Conservation (phyloP, 2,888 invertebrate species). For the Apotomis capreana region DNA sequence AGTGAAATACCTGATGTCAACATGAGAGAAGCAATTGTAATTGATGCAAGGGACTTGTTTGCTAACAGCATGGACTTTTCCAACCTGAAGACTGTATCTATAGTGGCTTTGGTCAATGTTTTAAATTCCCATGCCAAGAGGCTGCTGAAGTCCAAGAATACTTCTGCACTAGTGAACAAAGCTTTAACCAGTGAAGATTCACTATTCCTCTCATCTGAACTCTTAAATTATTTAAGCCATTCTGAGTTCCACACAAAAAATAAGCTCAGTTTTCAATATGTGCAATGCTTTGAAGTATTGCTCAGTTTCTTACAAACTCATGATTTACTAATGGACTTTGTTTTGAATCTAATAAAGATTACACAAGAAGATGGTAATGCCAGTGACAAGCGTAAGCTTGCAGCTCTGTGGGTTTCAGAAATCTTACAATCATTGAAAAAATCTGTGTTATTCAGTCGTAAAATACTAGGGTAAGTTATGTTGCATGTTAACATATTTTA, state of each 20-base stretch:
- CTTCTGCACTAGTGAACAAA: constrained; percentile 55
- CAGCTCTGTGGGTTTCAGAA: constrained; percentile 82
- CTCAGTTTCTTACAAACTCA: constrained; percentile 79
- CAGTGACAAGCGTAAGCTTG: constrained; percentile 62
- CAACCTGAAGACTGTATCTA: constrained; percentile 63
- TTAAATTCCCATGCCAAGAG: constrained; percentile 61
- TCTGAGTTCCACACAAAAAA: constrained; percentile 54
- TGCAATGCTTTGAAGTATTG: constrained; percentile 81
- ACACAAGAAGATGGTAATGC: constrained; percentile 61
- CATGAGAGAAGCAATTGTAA: constrained; percentile 67
- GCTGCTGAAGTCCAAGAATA: constrained; percentile 57
- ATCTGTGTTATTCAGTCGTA: constrained; percentile 63
- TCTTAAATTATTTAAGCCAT: constrained; percentile 59
- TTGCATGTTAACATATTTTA: too few relatives aligned
- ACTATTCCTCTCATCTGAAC: constrained; percentile 66
- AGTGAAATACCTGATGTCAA: constrained; percentile 64
- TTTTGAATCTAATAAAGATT: constrained; percentile 71
- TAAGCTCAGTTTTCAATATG: constrained; percentile 59
- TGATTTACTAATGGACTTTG: constrained; percentile 75
- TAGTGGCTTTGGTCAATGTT: constrained; percentile 58
- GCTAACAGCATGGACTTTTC: constrained; percentile 61
- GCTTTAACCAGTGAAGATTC: constrained; percentile 66
- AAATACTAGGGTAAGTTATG: constrained; percentile 59
- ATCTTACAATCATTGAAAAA: constrained; percentile 73
- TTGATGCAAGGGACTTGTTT: constrained; percentile 68